Percentiles rank a stretch among this genome's conserved stretches.
phyloP scores from a whole-genome alignment of 2,888 invertebrate genomes.

The Rotaria macrura region DNA sequence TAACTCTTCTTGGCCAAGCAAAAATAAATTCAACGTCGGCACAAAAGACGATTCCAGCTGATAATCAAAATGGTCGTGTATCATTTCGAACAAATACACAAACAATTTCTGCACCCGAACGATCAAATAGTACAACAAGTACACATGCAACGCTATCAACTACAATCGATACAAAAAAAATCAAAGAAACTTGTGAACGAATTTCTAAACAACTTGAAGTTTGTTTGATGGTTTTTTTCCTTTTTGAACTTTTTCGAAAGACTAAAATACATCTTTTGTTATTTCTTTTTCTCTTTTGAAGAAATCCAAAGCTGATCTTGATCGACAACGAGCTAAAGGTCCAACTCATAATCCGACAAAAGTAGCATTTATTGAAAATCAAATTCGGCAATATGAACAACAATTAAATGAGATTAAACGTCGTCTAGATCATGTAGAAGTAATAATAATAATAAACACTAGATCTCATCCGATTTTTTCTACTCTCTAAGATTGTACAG shows the following conservation, averaged over 20 bases:
- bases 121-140: slow-evolving; percentile 9
- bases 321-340: not conserved
- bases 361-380: not conserved
- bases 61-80: slow-evolving; percentile 6
- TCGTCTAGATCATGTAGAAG: not conserved
- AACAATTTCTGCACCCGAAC: not conserved
- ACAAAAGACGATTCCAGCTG: not conserved
- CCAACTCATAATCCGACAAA: not conserved
- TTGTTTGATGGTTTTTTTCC: not conserved
- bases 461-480: not conserved
- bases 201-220: slow-evolving; percentile 4
- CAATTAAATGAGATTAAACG: slow-evolving; percentile 3
- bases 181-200: not conserved
- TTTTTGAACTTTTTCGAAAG: not conserved
- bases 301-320: not conserved
- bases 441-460: not conserved
- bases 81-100: not conserved
- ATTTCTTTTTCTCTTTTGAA: not conserved
- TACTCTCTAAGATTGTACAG: not conserved
- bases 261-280: not conserved
- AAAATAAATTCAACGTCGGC: not conserved
- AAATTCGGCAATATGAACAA: not conserved
- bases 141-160: not conserved
- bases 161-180: not conserved
- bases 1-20: slow-evolving; percentile 14